phyloP scores from a whole-genome alignment of 2,797 vertebrate species.

The Thalassophryne amazonica region DNA sequence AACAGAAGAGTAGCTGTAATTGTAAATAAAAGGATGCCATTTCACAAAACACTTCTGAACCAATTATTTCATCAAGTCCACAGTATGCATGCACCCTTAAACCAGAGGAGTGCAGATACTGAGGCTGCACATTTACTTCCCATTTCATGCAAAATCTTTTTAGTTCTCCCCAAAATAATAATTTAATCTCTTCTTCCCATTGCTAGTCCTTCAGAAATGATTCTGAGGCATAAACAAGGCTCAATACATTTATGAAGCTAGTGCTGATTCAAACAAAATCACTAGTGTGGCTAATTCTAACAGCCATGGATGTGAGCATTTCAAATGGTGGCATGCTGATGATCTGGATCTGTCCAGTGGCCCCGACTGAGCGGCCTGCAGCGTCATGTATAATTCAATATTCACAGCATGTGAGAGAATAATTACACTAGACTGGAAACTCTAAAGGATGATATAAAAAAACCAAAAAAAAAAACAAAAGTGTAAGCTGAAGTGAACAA shows the following conservation, averaged over 20 bases:
- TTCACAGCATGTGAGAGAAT: conserved; percentile 28
- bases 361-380: conserved; percentile 16
- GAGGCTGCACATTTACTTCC: conserved; percentile 4
- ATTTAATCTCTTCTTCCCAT: conserved; percentile 14
- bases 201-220: conserved; percentile 8
- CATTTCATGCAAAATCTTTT: neutral
- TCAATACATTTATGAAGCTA: conserved; percentile 21
- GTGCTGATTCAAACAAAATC: conserved; percentile 3
- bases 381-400: conserved; percentile 48
- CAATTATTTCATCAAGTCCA: neutral
- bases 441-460: neutral
- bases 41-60: conserved; percentile 1
- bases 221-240: conserved; percentile 5
- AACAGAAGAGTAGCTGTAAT: neutral
- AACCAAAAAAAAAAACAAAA: too few relatives aligned
- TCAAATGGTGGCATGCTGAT: conserved; percentile 28
- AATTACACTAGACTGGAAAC: conserved; percentile 22
- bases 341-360: conserved; percentile 42
- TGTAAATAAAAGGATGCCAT: neutral
- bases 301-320: neutral
- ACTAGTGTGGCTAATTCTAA: conserved; percentile 7
- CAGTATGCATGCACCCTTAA: neutral
- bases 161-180: neutral
- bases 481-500: neutral
- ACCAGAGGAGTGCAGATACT: neutral